Evolutionary conservation across 1,140 invertebrate species (phyloP), one percentile per base, ranked within the genome.

Genomic region (Globodera ellingtonae): DNA sequence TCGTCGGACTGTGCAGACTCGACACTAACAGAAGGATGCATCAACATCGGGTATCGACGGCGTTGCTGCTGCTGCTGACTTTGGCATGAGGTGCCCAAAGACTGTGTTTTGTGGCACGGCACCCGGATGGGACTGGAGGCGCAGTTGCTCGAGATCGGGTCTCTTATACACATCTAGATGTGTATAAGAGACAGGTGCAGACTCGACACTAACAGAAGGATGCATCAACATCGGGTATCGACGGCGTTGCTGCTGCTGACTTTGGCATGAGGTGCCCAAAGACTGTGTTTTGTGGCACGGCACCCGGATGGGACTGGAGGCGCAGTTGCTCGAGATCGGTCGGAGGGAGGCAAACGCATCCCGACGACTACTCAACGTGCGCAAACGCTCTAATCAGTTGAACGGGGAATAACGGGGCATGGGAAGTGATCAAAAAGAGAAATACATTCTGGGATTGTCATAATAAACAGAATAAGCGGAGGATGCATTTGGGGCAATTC

Each of bases 1-100:
- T 65, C 75, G 47, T 76, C 75, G 47, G 75, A 76, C 13, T 21
- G 75, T 44, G 67, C 75, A 46, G 75, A 76, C 44, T 76, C 75
- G 7, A 76, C n/a, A 15, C 50, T 65, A 13, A 76, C 72, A 4
- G 72, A 52, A 6, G 72, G 56, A 62, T 62, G 13, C 10, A 15
- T 62, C 18, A 62, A 18, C 67, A 70, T 47, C 35, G 67, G 67
- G n/a, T 3, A 44, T 69, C 9, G 9, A 21, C 67, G 67, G n/a
- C 67, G 67, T 1, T 6, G 24, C 9, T 65, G 13, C 13, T 18
- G 67, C n/a, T 47, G 46, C 6, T 44, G 67, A 44, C 24, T 35
- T 18, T 13, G 56, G 56, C 15, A 18, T 13, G 56, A 13, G 24
- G 24, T 18, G n/a, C 67, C 67, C 67, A 70, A 47, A 35, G 67